These are phyloP conservation scores for Drosophila siamana DNA, from an alignment of 2,888 invertebrate species.

Conservation along the genomic window DNA sequence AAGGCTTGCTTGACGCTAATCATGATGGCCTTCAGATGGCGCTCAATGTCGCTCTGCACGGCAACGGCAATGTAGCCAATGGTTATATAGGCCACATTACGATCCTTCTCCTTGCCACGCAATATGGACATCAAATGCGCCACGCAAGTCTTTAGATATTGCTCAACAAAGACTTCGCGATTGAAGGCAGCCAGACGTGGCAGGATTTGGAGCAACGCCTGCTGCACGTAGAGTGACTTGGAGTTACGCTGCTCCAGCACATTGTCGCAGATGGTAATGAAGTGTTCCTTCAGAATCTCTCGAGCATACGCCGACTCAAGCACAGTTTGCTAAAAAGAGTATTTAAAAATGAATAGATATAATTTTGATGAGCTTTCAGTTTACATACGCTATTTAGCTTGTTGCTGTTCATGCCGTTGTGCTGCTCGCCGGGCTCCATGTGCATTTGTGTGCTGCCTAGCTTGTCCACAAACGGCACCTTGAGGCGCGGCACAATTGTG, in stretches of 20 bases:
- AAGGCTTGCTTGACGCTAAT: conserved; percentile 91
- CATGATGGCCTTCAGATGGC: conserved; percentile 93
- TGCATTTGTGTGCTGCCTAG: conserved; percentile 78
- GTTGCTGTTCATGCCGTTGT: conserved; percentile 61
- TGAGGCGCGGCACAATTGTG: conserved; percentile 85
- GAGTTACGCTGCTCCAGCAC: conserved; percentile 92
- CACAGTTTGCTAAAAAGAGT: conserved; percentile 85
- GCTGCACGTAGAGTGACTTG: conserved; percentile 93
- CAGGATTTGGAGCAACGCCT: conserved; percentile 93
- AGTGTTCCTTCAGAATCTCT: conserved; percentile 92
- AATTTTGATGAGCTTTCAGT: not conserved
- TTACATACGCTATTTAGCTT: conserved; percentile 75
- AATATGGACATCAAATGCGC: conserved; percentile 91
- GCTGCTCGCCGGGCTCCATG: conserved; percentile 77
- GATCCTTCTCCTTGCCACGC: conserved; percentile 93
- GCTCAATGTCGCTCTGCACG: conserved; percentile 92
- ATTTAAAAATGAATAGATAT: not conserved
- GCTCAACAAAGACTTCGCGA: conserved; percentile 91
- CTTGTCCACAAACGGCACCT: conserved; percentile 85
- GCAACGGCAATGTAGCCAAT: conserved; percentile 96
- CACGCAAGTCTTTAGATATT: conserved; percentile 91
- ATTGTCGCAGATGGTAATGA: conserved; percentile 91
- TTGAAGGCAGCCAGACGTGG: conserved; percentile 98
- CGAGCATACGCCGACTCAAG: conserved; percentile 95
- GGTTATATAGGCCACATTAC: conserved; percentile 94